Base-by-base conservation (phyloP, 2,888 invertebrate species). In the Anoplius nigerrimus region DNA sequence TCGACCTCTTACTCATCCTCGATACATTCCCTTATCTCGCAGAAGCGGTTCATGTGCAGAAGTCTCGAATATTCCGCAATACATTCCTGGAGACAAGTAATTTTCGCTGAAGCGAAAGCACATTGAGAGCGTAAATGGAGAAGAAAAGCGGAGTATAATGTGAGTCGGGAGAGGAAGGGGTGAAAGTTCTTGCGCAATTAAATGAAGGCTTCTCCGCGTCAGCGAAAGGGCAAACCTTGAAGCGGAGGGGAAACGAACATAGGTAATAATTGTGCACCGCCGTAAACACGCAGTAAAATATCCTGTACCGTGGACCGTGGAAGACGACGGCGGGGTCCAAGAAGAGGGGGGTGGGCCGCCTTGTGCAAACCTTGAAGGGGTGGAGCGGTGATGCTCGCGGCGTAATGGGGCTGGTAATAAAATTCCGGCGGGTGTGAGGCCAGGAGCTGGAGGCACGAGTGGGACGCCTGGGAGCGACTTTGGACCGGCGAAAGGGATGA, bases 331-430 rank as follows among this genome's bases (percentile, higher is more conserved):
- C 5, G 8, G 21, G 21, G n/a, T 34, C 1, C 21, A 21, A 43
- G n/a, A 46, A 58, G 42, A 56, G 11, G 34, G n/a, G 5, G 48
- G 48, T 48, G 34, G 34, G 34, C 11, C 16, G 48, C 55, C n/a
- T 75, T 64, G 65, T 58, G 72, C 62, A 62, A 69, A 62, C 69
- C 54, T 63, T 59, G 53, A 59, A 27, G 66, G 57, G 69, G 65
- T 68, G 57, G 57, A 63, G 27, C 65, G 66, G 34, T 64, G 76
- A 45, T 69, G 74, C 61, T 66, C 59, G 67, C 60, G 65, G 62
- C 72, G 76, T 81, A 81, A 83, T 79, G 77, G 81, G 75, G 66
- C 65, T 61, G 67, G 79, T 78, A 80, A 83, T 83, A 82, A 83
- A 82, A 82, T 79, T 76, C 72, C 71, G 57, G 63, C 43, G 63